Base-by-base conservation (phyloP, 2,113 vertebrate genomes). In the Narcine bancroftii region DNA sequence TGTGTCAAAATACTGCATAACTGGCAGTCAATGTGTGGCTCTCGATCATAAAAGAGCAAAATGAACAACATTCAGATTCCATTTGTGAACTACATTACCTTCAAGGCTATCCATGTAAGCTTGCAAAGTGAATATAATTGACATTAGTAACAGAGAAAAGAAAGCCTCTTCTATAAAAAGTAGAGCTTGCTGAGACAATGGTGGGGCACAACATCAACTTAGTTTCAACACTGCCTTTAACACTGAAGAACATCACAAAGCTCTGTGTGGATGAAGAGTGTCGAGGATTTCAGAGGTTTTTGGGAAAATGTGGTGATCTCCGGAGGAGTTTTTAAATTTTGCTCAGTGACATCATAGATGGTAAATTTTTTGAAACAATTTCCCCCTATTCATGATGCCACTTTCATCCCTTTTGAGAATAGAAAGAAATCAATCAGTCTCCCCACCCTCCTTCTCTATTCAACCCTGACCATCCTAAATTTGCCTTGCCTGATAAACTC, bases 21-120 rank as follows among this genome's bases (percentile, higher is more conserved):
- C 36, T n/a, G 53, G n/a, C 33, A n/a, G 53, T 87, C 33, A 19
- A 29, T 9, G 60, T 15, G 13, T 87, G 33, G 53, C 53, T 9
- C n/a, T 36, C 36, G 36, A 87, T 87, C 53, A 36, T 17, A 60
- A 33, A 33, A 39, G 53, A 60, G 77, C 45, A 50, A 50, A 53
- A 81, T 81, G 81, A 60, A 87, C 56, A n/a, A 87, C 11, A 60
- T 36, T n/a, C 15, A 87, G 36, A 63, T 87, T 87, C 53, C 81
- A 87, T 60, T 60, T 87, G n/a, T 60, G 33, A 60, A 60, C 17
- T 87, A 13, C 93, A 96, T 99, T 99, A 99, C 99, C 99, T 99
- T 99, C 98, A 99, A 98, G 97, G 98, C 98, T 99, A 99, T 99
- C 99, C 98, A 99, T 97, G 98, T 99, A 96, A 99, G 99, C 99